Evolutionary conservation across 2,113 vertebrate genomes (phyloP), one percentile per base, ranked within the genome.

Genomic region (Hymenochirus boettgeri): DNA sequence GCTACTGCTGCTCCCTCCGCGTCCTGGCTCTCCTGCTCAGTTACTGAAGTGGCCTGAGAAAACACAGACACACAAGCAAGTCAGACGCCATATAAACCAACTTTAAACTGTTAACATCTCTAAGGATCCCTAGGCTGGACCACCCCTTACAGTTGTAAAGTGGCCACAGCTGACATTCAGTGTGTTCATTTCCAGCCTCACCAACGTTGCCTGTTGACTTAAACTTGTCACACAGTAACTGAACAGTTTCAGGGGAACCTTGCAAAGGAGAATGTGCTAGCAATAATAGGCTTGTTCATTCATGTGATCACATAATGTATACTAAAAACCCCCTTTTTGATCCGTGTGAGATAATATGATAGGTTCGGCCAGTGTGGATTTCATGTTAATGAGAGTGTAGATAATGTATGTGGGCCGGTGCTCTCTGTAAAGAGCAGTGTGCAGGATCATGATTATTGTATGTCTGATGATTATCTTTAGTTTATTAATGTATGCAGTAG

Each of bases 171-270:
- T 98, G 75, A 99, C 96, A 5, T 98, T 99, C 71, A 99, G 75
- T 0, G 96, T 98, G 86, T 98, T 99, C 95, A 98, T 98, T 84
- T 98, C 96, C 0, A 93, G 93, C 74, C 92, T 96, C 70, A 98
- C 93, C 62, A 98, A 75, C 79, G 95, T 73, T 98, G 95, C 50
- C 96, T 82, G 67, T 98, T 99, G 72, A 98, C 89, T 77, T 98
- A 98, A 77, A 99, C 96, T 73, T 98, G n/a, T 99, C 66, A 96
- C 96, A 8, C 96, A 99, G 73, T 95, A 98, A 80, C 96, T 97
- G 57, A 99, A 99, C 53, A 99, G 79, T 73, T 99, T 98, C 42
- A 99, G 79, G 61, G 98, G 80, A 70, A 99, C 96, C 96, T 99
- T 65, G 1, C 63, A 7, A 73, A 33, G 6, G 17, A 42, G 39